Percentiles rank a stretch among this genome's conserved stretches.
phyloP scores from a whole-genome alignment of 1,140 invertebrate species.

The Gryllus bimaculatus region DNA sequence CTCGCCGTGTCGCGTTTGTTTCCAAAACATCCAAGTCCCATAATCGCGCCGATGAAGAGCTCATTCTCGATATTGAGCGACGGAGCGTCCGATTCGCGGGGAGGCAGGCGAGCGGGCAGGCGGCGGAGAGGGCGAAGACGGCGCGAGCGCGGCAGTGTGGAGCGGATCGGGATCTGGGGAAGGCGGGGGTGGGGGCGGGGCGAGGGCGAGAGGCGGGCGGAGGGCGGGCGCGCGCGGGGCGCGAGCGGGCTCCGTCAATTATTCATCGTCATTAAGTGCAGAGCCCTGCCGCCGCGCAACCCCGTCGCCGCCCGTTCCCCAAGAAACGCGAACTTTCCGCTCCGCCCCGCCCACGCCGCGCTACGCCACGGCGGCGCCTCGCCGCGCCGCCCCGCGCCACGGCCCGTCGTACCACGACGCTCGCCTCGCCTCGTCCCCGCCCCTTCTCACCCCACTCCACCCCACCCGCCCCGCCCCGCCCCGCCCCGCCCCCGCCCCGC shows the following conservation, averaged over 20 bases:
- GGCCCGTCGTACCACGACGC: too few relatives aligned
- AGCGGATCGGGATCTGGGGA: not conserved
- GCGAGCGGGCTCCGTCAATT: not conserved
- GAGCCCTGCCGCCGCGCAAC: not conserved
- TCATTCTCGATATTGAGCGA: not conserved
- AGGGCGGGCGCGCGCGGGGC: too few relatives aligned
- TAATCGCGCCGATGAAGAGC: not conserved
- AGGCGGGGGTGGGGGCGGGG: too few relatives aligned
- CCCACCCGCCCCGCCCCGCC: too few relatives aligned
- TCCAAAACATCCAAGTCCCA: not conserved
- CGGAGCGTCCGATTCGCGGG: not conserved
- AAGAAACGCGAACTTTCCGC: not conserved
- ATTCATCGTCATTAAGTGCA: slow-evolving; percentile 4
- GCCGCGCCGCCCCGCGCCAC: too few relatives aligned
- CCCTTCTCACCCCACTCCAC: too few relatives aligned
- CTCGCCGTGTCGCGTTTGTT: not conserved
- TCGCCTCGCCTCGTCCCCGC: too few relatives aligned
- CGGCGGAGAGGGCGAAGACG: not conserved
- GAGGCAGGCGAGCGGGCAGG: not conserved
- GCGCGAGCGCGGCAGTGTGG: not conserved
- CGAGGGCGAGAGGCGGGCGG: too few relatives aligned
- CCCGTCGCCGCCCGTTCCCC: not conserved
- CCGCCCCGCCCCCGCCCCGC: too few relatives aligned
- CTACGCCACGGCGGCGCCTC: too few relatives aligned
- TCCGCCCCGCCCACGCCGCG: not conserved